Conservation (phyloP, 2,888 invertebrate species). For the Gortyna flavago region DNA sequence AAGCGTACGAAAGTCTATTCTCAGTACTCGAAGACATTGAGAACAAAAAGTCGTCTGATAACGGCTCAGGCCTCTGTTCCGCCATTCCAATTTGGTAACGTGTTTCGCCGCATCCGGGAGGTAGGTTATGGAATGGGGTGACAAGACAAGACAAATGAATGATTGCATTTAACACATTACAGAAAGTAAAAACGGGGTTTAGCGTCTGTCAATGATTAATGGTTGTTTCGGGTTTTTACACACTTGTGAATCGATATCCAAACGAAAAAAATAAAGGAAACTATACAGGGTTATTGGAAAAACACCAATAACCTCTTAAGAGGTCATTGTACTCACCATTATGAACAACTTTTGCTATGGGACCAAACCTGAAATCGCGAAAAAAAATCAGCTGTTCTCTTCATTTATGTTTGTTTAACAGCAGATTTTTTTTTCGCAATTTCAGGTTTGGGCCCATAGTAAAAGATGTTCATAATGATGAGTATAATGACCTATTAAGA, state of each 20-base stretch:
- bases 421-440: too few relatives aligned
- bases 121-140: slow-evolving; percentile 90
- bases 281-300: too few relatives aligned
- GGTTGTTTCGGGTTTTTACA: slow-evolving; percentile 74
- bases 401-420: too few relatives aligned
- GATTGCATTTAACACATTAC: slow-evolving; percentile 85
- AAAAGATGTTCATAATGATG: too few relatives aligned
- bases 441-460: too few relatives aligned
- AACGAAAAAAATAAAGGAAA: slow-evolving; percentile 37
- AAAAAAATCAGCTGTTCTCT: too few relatives aligned
- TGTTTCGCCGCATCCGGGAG: slow-evolving; percentile 82
- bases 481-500: too few relatives aligned
- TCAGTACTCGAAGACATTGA: slow-evolving; percentile 96
- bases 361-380: too few relatives aligned
- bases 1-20: slow-evolving; percentile 98
- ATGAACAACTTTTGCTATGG: too few relatives aligned
- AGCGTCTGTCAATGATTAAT: slow-evolving; percentile 87
- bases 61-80: slow-evolving; percentile 97
- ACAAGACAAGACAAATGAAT: slow-evolving; percentile 90
- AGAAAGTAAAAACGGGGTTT: slow-evolving; percentile 83
- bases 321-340: too few relatives aligned
- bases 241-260: slow-evolving; percentile 81
- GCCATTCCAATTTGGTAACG: slow-evolving; percentile 61
- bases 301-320: too few relatives aligned
- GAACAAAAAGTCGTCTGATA: slow-evolving; percentile 99